These are phyloP conservation scores for Gallinago stenura DNA, from an alignment of 2,797 vertebrate genomes.

Conservation along the genomic window DNA sequence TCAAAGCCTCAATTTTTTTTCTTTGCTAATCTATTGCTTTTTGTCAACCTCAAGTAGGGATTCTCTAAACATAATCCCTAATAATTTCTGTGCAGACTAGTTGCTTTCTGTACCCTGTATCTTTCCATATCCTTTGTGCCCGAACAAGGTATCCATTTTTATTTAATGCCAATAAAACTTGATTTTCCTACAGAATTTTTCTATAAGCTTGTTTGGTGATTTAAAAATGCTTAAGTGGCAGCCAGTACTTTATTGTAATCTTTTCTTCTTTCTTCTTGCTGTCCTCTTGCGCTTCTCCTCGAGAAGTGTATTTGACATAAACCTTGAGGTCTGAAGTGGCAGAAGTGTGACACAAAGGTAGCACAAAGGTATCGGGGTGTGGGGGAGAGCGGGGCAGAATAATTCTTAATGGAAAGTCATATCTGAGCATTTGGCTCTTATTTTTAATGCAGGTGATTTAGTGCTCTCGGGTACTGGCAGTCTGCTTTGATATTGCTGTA, in stretches of 20 bases:
- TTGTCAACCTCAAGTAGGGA: neutral
- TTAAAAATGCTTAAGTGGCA: neutral
- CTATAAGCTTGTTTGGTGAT: neutral
- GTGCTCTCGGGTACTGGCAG: neutral
- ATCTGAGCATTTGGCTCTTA: neutral
- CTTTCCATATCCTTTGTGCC: neutral
- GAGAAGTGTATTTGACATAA: neutral
- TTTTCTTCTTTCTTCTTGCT: neutral
- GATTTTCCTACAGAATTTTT: neutral
- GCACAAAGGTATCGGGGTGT: neutral
- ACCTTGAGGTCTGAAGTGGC: neutral
- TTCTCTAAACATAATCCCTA: neutral
- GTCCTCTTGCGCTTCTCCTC: neutral
- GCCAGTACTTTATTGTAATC: neutral
- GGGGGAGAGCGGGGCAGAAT: neutral
- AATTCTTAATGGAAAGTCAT: neutral
- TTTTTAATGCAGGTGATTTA: neutral
- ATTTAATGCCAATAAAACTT: slow-evolving; percentile 18
- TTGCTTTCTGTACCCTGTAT: neutral
- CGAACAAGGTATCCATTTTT: neutral
- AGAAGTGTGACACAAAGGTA: neutral
- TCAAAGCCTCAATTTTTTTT: neutral
- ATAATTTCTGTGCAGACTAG: neutral
- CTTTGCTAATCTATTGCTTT: neutral
- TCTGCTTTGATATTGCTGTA: neutral